These are phyloP conservation scores for Clarias platycephalus DNA, from an alignment of 2,797 vertebrate species.

Conservation along the genomic window DNA sequence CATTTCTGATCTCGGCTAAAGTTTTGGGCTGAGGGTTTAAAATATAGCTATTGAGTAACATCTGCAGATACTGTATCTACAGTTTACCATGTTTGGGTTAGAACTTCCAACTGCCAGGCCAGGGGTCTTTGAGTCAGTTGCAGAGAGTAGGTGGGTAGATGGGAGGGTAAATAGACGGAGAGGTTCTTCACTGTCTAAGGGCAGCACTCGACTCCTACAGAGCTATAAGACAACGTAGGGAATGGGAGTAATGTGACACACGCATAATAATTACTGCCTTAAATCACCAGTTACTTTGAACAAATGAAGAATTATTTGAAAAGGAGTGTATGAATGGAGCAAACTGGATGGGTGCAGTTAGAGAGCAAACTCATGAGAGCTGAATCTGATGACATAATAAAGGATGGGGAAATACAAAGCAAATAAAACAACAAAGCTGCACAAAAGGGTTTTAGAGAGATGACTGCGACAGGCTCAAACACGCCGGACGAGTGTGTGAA, in stretches of 20 bases:
- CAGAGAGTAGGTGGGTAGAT: conserved; percentile 29
- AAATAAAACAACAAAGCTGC: conserved; percentile 15
- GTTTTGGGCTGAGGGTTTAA: not conserved
- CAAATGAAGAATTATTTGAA: conserved; percentile 46
- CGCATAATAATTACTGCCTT: conserved; percentile 27
- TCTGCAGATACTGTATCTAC: not conserved
- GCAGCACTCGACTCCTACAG: conserved; percentile 48
- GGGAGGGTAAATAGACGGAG: conserved; percentile 21
- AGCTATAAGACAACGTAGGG: conserved; percentile 23
- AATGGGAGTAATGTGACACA: conserved; percentile 44
- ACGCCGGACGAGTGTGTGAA: not conserved
- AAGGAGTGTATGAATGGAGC: conserved; percentile 12
- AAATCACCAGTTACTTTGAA: conserved; percentile 37
- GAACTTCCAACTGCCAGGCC: not conserved
- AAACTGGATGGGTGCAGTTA: conserved; percentile 29
- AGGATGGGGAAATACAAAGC: not conserved
- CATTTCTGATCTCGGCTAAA: not conserved
- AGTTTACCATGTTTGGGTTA: not conserved
- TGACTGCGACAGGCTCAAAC: conserved; percentile 20
- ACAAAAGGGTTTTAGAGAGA: not conserved
- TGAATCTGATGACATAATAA: conserved; percentile 23
- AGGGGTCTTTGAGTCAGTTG: conserved; percentile 20
- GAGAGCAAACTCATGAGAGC: not conserved
- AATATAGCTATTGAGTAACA: not conserved
- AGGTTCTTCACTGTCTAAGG: conserved; percentile 55